Conservation (phyloP, 2,113 vertebrate species). For the Heptranchias perlo region DNA sequence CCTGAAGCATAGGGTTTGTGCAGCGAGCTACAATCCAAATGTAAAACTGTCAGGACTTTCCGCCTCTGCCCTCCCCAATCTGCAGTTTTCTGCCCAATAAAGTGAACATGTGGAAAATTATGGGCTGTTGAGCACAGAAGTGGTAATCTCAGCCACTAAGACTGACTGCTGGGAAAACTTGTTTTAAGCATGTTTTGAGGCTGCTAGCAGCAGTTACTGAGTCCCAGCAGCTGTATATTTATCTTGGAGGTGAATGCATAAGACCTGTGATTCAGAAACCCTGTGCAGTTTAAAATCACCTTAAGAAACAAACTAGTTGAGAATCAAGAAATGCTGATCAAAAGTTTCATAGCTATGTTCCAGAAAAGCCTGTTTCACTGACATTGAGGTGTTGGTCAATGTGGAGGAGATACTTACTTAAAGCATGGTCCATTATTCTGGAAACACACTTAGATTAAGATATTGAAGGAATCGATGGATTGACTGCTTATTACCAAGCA, state of each 20-base stretch:
- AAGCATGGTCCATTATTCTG: not conserved
- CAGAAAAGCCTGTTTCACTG: too few species aligned
- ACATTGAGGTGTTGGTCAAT: not conserved
- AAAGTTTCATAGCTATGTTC: not conserved
- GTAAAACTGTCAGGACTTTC: not conserved
- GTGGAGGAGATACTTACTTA: not conserved
- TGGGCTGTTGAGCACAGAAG: not conserved
- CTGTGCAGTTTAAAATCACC: not conserved
- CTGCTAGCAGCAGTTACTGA: not conserved
- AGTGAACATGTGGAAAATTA: not conserved
- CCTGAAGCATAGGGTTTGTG: not conserved
- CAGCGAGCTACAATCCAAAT: not conserved
- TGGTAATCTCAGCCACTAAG: not conserved
- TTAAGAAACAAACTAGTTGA: not conserved
- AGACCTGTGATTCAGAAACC: not conserved
- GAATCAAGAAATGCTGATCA: not conserved
- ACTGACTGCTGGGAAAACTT: not conserved
- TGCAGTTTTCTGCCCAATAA: not conserved
- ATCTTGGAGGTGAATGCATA: not conserved
- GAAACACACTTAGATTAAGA: not conserved
- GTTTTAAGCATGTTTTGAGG: not conserved
- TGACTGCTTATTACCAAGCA: not conserved
- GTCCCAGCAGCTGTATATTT: not conserved
- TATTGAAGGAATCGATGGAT: not conserved
- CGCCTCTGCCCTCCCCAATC: not conserved